Conservation (phyloP, 2,888 invertebrate species). For the Craniophora ligustri region DNA sequence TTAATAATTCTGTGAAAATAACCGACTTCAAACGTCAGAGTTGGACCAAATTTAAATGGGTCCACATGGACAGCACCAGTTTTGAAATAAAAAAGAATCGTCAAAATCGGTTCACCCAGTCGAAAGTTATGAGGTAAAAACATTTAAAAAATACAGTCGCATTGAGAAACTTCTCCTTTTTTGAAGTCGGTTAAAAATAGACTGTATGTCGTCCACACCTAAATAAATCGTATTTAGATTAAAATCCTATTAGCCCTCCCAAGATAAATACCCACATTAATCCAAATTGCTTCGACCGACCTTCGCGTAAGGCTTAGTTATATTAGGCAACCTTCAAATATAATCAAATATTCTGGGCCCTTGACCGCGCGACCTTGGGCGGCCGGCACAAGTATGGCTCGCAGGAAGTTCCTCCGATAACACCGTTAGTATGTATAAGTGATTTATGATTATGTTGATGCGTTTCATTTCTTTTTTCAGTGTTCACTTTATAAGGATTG, state of each 20-base stretch:
- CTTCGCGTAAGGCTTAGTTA: slow-evolving; percentile 8
- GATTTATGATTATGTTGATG: slow-evolving; percentile 21
- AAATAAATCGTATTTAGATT: neutral
- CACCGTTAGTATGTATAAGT: neutral
- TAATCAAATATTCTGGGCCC: slow-evolving; percentile 37
- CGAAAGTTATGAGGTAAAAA: no score
- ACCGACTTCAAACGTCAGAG: no score
- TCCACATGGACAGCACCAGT: no score
- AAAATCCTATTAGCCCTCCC: slow-evolving; percentile 10
- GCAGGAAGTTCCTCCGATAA: slow-evolving; percentile 44
- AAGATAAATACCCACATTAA: slow-evolving; percentile 18
- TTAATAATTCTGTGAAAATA: no score
- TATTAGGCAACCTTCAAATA: slow-evolving; percentile 28
- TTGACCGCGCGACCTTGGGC: slow-evolving; percentile 39
- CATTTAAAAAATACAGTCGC: no score
- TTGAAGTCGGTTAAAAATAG: no score
- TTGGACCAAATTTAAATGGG: no score
- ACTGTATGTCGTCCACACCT: neutral
- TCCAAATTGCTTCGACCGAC: slow-evolving; percentile 18
- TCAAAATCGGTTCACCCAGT: no score
- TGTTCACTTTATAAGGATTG: no score
- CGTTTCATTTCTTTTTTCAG: no score
- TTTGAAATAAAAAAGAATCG: no score
- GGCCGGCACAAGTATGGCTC: neutral
- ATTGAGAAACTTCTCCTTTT: no score